These are phyloP conservation scores for Bergia sp. DNA, from an alignment of 92 coral and sea anemone species.

Conservation along the genomic window DNA sequence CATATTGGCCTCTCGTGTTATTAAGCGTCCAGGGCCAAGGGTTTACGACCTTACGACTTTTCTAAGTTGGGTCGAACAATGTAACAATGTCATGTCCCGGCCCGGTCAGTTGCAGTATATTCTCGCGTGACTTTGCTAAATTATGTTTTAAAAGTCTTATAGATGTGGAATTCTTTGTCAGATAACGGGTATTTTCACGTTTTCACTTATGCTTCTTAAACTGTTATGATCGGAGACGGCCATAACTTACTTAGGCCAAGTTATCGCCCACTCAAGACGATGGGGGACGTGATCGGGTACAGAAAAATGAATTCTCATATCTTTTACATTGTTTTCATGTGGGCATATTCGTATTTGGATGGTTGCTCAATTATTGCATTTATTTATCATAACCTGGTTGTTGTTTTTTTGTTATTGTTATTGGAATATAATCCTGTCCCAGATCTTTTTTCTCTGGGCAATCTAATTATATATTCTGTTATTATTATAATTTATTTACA, in stretches of 20 bases:
- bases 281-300: neutral
- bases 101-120: neutral
- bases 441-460: neutral
- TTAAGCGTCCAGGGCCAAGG: too few relatives aligned
- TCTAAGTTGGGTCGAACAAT: neutral
- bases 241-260: neutral
- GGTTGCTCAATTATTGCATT: neutral
- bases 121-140: neutral
- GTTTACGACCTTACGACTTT: neutral
- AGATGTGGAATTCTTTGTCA: too few relatives aligned
- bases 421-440: neutral
- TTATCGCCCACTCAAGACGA: neutral
- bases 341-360: neutral
- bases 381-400: neutral
- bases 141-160: neutral
- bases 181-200: neutral
- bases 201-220: too few relatives aligned
- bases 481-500: neutral
- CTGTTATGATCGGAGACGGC: neutral
- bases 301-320: too few relatives aligned
- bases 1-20: neutral
- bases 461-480: conserved; percentile 14
- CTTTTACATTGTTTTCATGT: too few relatives aligned
- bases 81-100: neutral
- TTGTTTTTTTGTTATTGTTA: too few relatives aligned